Conservation (phyloP, 2,797 vertebrate species). For the Anisognathus igniventris region DNA sequence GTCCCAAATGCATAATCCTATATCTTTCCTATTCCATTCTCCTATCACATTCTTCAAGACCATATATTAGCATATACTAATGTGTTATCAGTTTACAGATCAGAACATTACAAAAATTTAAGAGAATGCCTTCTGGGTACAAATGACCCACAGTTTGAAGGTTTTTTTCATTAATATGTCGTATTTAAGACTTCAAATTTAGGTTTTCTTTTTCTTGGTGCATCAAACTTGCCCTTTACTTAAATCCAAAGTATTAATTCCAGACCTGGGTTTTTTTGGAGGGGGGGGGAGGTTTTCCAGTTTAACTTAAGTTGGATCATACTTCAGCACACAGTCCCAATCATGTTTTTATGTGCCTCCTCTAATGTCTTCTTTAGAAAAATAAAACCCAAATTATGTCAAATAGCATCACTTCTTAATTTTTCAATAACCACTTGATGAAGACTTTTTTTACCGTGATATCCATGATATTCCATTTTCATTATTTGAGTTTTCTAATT, state of each 20-base stretch:
- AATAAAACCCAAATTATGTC: neutral
- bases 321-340: neutral
- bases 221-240: neutral
- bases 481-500: neutral
- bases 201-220: neutral
- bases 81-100: neutral
- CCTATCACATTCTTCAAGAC: neutral
- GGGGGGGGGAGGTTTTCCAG: no score
- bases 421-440: neutral
- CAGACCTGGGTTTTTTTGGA: neutral
- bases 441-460: neutral
- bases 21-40: neutral
- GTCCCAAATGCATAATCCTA: accelerated
- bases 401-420: neutral
- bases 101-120: neutral
- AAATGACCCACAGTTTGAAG: neutral
- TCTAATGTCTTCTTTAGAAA: neutral
- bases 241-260: neutral
- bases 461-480: neutral
- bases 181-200: neutral
- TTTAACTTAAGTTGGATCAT: neutral
- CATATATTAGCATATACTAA: neutral
- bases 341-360: accelerated
- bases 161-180: neutral
- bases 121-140: neutral